phyloP scores from a whole-genome alignment of 2,888 invertebrate species.

The Arenicola marina region DNA sequence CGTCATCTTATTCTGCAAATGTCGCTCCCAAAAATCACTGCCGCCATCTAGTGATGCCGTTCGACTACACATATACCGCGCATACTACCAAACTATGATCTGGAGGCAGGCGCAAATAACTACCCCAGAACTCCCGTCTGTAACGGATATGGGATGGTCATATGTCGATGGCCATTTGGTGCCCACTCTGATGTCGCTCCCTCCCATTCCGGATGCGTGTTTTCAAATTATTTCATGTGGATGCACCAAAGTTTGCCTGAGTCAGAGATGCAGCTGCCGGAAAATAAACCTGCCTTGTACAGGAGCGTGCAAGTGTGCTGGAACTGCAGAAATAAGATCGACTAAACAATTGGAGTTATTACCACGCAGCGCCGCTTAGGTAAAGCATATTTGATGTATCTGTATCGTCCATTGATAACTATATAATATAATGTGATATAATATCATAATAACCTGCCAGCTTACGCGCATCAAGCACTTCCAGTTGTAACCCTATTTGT shows the following conservation, averaged over 20 bases:
- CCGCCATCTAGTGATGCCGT: not conserved
- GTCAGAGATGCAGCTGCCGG: not conserved
- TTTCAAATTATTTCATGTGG: not conserved
- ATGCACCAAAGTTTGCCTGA: not conserved
- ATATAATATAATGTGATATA: too few relatives aligned
- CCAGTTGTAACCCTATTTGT: too few relatives aligned
- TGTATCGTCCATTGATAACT: too few relatives aligned
- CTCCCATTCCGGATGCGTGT: not conserved
- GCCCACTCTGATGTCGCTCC: not conserved
- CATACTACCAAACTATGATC: not conserved
- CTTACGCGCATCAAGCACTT: too few relatives aligned
- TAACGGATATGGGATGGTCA: not conserved
- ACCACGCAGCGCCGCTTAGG: too few relatives aligned
- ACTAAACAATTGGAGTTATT: too few relatives aligned
- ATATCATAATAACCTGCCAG: too few relatives aligned
- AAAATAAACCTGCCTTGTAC: not conserved
- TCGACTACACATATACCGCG: not conserved
- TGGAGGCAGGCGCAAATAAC: not conserved
- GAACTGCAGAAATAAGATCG: too few relatives aligned
- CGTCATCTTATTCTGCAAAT: not conserved
- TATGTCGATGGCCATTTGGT: not conserved
- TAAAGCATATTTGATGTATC: too few relatives aligned
- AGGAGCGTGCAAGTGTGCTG: not conserved
- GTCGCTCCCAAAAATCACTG: not conserved
- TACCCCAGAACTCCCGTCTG: not conserved